phyloP scores from a whole-genome alignment of 2,797 vertebrate species.

The Scyliorhinus canicula region DNA sequence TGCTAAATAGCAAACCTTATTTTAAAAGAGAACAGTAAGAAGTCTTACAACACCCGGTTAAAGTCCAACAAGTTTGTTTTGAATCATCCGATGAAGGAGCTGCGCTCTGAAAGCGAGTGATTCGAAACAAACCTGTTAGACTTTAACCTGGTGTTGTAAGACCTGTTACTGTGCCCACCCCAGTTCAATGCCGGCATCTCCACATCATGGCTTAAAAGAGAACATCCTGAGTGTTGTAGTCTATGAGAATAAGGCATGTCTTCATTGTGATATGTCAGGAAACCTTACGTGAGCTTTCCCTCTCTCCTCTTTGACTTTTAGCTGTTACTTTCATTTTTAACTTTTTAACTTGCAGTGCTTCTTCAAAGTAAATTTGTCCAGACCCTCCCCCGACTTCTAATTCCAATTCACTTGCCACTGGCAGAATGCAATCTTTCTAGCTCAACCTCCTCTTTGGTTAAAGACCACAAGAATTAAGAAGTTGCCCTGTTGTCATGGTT shows the following conservation, averaged over 20 bases:
- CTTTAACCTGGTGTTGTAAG: no score
- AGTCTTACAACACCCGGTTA: no score
- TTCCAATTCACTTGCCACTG: not conserved
- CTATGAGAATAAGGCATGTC: not conserved
- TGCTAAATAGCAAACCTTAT: not conserved
- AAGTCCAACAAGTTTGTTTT: no score
- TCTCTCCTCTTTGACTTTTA: no score
- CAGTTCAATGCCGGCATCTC: no score
- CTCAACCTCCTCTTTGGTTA: not conserved
- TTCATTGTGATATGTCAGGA: not conserved
- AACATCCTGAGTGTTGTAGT: not conserved
- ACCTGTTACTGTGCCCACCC: no score
- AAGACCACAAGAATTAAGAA: not conserved
- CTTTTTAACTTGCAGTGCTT: not conserved
- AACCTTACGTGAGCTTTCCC: not conserved
- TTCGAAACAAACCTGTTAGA: no score
- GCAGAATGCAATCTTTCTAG: not conserved
- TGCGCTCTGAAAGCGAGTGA: no score
- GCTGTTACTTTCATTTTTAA: not conserved
- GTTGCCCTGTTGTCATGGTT: not conserved
- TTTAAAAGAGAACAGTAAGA: no score
- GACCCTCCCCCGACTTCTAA: not conserved
- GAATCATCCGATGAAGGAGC: no score
- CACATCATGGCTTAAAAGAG: no score
- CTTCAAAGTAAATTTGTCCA: not conserved